Base-by-base conservation (phyloP, 2,888 invertebrate species). In the Syrista parreyssii region DNA sequence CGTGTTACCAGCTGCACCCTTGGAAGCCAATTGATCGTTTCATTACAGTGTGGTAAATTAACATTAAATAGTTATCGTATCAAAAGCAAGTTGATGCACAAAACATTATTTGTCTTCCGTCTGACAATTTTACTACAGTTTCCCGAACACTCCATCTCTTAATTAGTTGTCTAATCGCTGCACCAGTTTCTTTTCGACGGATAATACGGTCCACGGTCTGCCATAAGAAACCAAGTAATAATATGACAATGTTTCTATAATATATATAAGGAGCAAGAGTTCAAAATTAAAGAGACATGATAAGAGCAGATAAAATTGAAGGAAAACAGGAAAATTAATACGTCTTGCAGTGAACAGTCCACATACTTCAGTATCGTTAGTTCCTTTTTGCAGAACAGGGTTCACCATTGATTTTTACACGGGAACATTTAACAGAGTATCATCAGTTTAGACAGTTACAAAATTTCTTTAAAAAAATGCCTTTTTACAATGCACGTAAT, bases 1-100 rank as follows among this genome's bases (percentile, higher is more conserved):
- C 88, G 97, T 98, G 34, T 93, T 98, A 83, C 93, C 91, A 83
- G 88, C 91, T 75, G 87, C 86, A 75, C 85, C 89, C 76, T 84
- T 89, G 76, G 90, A 91, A 82, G 83, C 84, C 79, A 88, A 85
- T 79, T 88, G 79, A 87, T 83, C 74, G 68, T 77, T 78, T 81
- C 79, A 75, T 76, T 76, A 74, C 33, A 32, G 31, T 77, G 69
- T 75, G 80, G 72, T 74, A 78, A 40, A 36, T 77, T 68, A 75
- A 68, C 74, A 40, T 31, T 30, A 11, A 71, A 71, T 32, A 33
- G 71, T 71, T 11, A 75, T 76, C 75, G 73, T 74, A 73, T 36
- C 15, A 75, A 80, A 79, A 75, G 80, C 75, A 76, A 77, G 73
- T 78, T 78, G 40, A 68, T 23, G 69, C 79, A 76, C 31, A 32